Evolutionary conservation across 2,113 vertebrate species (phyloP).

Genomic region (Rhizomys pruinosus): DNA sequence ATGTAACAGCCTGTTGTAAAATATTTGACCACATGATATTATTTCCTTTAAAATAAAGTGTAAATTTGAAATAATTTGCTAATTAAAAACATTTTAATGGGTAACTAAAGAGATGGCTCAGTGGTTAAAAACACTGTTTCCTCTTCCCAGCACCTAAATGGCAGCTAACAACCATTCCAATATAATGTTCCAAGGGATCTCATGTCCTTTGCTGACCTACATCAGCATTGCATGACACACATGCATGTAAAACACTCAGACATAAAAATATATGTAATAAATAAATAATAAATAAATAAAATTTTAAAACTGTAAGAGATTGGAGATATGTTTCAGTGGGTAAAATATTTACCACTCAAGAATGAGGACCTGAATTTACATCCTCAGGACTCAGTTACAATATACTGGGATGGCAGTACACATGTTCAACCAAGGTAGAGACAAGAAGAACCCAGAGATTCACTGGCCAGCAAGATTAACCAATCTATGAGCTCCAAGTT

Average conservation of each 20-base stretch:
- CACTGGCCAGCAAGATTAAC: background rate
- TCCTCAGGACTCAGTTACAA: background rate
- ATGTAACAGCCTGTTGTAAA: background rate
- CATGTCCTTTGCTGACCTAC: too few species aligned
- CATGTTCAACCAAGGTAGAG: background rate
- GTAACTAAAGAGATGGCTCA: too few species aligned
- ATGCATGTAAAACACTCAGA: too few species aligned
- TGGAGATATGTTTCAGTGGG: background rate
- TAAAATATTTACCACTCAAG: background rate
- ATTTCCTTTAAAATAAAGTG: background rate
- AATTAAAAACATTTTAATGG: too few species aligned
- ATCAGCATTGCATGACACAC: too few species aligned
- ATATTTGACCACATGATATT: rapidly evolving
- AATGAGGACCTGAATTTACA: background rate
- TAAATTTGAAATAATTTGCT: background rate
- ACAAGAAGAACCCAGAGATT: background rate
- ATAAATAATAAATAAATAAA: too few species aligned
- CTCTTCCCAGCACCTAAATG: too few species aligned
- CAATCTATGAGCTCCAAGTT: background rate
- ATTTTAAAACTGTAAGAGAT: background rate
- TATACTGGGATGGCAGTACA: background rate
- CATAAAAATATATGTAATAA: too few species aligned
- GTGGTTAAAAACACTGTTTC: too few species aligned
- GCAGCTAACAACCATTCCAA: too few species aligned
- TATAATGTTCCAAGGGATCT: too few species aligned